These are phyloP conservation scores for Trichonephila inaurata DNA, from an alignment of 1,140 invertebrate genomes.

Conservation along the genomic window DNA sequence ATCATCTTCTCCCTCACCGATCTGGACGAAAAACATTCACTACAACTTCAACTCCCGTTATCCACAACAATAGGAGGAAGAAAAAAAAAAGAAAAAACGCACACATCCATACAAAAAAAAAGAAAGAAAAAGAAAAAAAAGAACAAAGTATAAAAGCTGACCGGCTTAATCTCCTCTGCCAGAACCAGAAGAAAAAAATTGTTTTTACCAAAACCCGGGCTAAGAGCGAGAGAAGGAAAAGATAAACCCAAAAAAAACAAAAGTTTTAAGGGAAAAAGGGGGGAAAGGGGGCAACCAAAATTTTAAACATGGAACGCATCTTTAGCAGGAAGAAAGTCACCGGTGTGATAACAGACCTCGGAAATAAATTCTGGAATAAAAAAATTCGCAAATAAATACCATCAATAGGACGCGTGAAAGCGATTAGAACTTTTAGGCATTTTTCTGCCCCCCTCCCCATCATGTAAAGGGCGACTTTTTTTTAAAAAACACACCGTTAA, in stretches of 20 bases:
- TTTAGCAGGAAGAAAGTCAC: not conserved
- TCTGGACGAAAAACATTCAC: not conserved
- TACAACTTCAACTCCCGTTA: conserved; percentile 5
- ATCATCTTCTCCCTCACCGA: not conserved
- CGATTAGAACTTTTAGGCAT: not conserved
- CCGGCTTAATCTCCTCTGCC: conserved; percentile 29
- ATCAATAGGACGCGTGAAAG: not conserved
- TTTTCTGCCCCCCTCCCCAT: not conserved
- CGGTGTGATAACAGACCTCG: not conserved
- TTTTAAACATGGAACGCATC: not conserved
- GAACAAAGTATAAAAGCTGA: not conserved
- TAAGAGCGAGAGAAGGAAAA: not conserved
- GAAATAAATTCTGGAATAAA: not conserved
- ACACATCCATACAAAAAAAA: not conserved
- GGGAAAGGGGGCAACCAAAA: not conserved
- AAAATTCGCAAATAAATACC: not conserved
- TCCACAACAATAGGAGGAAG: not conserved
- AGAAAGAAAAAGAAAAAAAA: too few species aligned
- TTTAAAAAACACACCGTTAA: not conserved
- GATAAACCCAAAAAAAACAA: conserved; percentile 22
- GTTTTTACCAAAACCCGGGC: not conserved
- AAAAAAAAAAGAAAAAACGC: not conserved
- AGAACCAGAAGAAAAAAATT: conserved; percentile 14
- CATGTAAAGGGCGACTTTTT: not conserved
- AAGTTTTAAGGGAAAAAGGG: not conserved